phyloP scores from a whole-genome alignment of 2,888 invertebrate species.

The Meiosimyza decipiens region DNA sequence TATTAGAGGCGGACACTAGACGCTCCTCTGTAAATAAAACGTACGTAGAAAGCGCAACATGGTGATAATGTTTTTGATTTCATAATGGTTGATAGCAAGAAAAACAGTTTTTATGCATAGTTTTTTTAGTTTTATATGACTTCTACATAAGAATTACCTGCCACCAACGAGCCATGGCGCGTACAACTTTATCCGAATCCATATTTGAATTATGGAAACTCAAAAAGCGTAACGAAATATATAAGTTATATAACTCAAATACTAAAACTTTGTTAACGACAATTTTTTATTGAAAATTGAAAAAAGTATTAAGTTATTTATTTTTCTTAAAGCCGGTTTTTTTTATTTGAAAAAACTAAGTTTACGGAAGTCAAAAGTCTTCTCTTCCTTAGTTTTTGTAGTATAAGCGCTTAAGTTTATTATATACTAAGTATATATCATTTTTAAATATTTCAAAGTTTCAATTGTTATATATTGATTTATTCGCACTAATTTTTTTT shows the following conservation, averaged over 20 bases:
- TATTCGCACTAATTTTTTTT: neutral
- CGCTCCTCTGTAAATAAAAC: neutral
- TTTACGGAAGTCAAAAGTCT: no score
- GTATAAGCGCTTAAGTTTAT: neutral
- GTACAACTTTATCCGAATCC: constrained; percentile 66
- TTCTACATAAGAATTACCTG: constrained; percentile 58
- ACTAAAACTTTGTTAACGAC: neutral
- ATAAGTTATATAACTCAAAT: neutral
- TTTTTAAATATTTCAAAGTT: neutral
- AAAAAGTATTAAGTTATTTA: neutral
- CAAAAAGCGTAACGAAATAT: neutral
- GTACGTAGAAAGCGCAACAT: no score
- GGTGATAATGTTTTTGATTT: no score
- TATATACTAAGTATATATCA: neutral
- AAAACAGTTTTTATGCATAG: constrained; percentile 4
- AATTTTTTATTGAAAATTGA: neutral
- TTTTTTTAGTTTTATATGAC: constrained; percentile 10
- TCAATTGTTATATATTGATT: neutral
- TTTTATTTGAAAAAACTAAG: neutral
- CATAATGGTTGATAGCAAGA: no score
- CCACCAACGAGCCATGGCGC: constrained; percentile 67
- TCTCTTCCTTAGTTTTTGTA: neutral
- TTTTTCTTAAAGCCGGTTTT: neutral
- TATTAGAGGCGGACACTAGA: neutral
- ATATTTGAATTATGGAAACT: constrained; percentile 45